These are phyloP conservation scores for Drosophila nasuta DNA, from an alignment of 1,140 invertebrate genomes.

Conservation along the genomic window DNA sequence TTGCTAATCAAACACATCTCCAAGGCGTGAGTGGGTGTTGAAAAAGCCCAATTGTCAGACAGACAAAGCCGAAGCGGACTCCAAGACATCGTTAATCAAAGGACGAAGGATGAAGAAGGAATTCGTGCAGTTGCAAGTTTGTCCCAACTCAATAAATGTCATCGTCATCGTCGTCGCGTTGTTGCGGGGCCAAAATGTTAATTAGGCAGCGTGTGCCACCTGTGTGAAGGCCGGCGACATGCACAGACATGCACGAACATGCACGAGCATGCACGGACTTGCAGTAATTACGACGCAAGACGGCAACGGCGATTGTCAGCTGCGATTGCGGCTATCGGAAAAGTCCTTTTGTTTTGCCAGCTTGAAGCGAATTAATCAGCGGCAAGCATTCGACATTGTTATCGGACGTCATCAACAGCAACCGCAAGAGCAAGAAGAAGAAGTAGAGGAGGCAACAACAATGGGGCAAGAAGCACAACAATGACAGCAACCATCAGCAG, in stretches of 20 bases:
- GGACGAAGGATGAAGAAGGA: background rate
- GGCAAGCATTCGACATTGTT: constrained; percentile 73
- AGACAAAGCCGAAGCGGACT: constrained; percentile 26
- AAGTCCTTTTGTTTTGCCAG: constrained; percentile 66
- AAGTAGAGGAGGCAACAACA: constrained; percentile 51
- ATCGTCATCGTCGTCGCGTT: background rate
- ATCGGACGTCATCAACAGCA: constrained; percentile 71
- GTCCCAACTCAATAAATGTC: constrained; percentile 61
- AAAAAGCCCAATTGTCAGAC: constrained; percentile 60
- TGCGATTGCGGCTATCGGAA: constrained; percentile 53
- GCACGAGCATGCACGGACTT: constrained; percentile 4
- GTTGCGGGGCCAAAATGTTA: constrained; percentile 30
- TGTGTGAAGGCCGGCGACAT: background rate
- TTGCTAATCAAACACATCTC: constrained; percentile 66
- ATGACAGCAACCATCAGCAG: constrained; percentile 53
- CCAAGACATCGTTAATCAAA: constrained; percentile 44
- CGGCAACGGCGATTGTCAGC: constrained; percentile 28
- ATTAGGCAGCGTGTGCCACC: constrained; percentile 24
- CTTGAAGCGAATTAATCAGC: constrained; percentile 77
- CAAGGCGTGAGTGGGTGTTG: constrained; percentile 31
- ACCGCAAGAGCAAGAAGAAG: constrained; percentile 36
- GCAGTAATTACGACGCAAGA: constrained; percentile 59
- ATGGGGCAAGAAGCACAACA: constrained; percentile 52
- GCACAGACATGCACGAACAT: constrained; percentile 9
- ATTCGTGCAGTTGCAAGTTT: constrained; percentile 24